Base-by-base conservation (phyloP, 2,888 invertebrate species). In the Dryobota labecula region DNA sequence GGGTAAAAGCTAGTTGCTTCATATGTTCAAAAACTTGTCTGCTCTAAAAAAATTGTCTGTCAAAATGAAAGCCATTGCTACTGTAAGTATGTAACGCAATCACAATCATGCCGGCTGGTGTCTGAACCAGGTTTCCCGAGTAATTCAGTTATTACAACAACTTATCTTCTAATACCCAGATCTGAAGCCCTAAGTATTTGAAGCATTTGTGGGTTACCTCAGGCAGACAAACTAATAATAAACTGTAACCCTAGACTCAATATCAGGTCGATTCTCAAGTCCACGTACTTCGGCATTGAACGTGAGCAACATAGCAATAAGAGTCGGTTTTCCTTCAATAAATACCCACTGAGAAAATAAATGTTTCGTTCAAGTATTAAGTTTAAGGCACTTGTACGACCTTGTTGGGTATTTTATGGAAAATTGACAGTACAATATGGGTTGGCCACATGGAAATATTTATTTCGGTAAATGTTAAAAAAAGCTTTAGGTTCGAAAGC, bases 241-340 rank as follows among this genome's bases (percentile, higher is more conserved):
- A 74, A 84, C 54, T 70, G 84, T 75, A 80, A 84, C 81, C 81
- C 80, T 75, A 80, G 66, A 84, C 76, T 63, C 76, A 58, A 74
- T 80, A 80, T 62, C 81, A 80, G 75, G 79, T 65, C 53, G 67
- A 67, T 73, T 47, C 79, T 80, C 68, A 54, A 80, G 81, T 75
- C 83, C 66, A 27, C 57, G 80, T 75, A 80, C 75, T 83, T 58
- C 43, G 82, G 71, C 86, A 85, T 80, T 82, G 82, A 68, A 82
- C 82, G 82, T 82, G 82, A 85, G 62, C n/a, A 11, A 70, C 69
- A 70, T 82, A 76, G 81, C 66, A 83, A 82, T 82, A 75, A 53
- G 65, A 24, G 36, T 72, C 72, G 49, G 56, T 85, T 85, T 76
- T 72, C 81, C 84, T 83, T 76, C 62, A 63, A 78, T 51, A 67